Conservation (phyloP, 2,888 invertebrate species). For the Mythimna lalbum region DNA sequence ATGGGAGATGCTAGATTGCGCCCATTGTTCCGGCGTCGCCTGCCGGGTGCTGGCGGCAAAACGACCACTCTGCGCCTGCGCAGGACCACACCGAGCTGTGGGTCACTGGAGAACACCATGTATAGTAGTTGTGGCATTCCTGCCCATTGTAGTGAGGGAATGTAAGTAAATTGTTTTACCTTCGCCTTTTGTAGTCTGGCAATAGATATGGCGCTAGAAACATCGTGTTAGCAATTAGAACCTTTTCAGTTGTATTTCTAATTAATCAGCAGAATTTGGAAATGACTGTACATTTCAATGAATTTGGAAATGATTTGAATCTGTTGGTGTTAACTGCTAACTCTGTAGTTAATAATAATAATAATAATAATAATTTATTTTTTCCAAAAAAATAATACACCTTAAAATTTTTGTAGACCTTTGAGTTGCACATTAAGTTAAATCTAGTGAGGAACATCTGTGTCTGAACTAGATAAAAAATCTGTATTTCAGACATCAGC, state of each 20-base stretch:
- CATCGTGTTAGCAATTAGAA: neutral
- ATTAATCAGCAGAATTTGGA: neutral
- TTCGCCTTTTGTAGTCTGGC: constrained; percentile 1
- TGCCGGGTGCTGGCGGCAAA: constrained; percentile 69
- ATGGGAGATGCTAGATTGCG: constrained; percentile 81
- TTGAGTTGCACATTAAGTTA: too few species aligned
- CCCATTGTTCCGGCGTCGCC: constrained; percentile 78
- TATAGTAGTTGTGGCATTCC: constrained; percentile 50
- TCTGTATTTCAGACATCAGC: too few species aligned
- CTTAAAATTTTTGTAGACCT: too few species aligned
- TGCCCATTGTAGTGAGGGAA: constrained; percentile 46
- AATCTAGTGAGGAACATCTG: too few species aligned
- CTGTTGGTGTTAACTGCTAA: too few species aligned
- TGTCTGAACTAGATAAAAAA: too few species aligned
- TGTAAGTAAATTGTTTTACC: constrained; percentile 9
- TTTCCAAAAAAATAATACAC: too few species aligned
- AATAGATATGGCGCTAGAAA: neutral
- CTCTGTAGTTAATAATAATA: too few species aligned
- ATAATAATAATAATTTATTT: too few species aligned
- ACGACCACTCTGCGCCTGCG: constrained; percentile 51
- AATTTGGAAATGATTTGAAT: too few species aligned
- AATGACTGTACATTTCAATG: too few species aligned
- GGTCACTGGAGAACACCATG: constrained; percentile 61
- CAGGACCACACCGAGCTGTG: constrained; percentile 65
- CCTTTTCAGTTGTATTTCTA: neutral